phyloP scores from a whole-genome alignment of 2,888 invertebrate genomes.

The Cerastoderma edule region DNA sequence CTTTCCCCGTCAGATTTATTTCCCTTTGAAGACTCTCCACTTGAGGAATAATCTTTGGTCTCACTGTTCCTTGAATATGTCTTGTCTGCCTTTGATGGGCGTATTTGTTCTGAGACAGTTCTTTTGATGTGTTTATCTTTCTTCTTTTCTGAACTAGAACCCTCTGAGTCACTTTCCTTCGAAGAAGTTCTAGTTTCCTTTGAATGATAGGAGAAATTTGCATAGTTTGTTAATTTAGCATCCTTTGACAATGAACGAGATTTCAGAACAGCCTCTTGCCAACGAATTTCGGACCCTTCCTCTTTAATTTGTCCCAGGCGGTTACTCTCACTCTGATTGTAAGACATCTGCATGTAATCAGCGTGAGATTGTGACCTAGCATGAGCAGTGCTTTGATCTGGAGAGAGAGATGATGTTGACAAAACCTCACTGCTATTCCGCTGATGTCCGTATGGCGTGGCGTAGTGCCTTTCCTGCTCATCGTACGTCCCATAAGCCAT shows the following conservation, averaged over 20 bases:
- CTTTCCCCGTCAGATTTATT: constrained; percentile 60
- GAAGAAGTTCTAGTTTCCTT: constrained; percentile 21
- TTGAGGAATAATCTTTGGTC: constrained; percentile 51
- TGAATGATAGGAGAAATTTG: constrained; percentile 49
- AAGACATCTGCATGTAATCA: constrained; percentile 67
- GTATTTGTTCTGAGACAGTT: constrained; percentile 71
- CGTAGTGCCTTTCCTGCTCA: constrained; percentile 67
- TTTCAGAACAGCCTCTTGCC: constrained; percentile 64
- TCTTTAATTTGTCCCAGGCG: constrained; percentile 73
- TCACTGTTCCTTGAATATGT: constrained; percentile 21
- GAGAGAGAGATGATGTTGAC: constrained; percentile 42
- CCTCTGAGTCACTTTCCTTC: constrained; percentile 49
- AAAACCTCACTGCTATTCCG: constrained; percentile 63
- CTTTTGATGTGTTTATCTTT: constrained; percentile 62
- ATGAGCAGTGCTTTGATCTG: constrained; percentile 43
- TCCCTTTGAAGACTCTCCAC: constrained; percentile 60
- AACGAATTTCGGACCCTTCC: constrained; percentile 64
- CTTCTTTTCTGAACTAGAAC: constrained; percentile 45
- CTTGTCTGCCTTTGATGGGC: constrained; percentile 47
- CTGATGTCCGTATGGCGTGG: constrained; percentile 57
- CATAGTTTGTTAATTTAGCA: constrained; percentile 49
- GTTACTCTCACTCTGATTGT: constrained; percentile 54
- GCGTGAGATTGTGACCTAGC: constrained; percentile 56
- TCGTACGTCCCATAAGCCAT: constrained; percentile 78
- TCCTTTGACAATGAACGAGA: constrained; percentile 54